Evolutionary conservation across 2,888 invertebrate genomes (phyloP), one percentile per base, ranked within the genome.

Genomic region (Entomobrya proxima): DNA sequence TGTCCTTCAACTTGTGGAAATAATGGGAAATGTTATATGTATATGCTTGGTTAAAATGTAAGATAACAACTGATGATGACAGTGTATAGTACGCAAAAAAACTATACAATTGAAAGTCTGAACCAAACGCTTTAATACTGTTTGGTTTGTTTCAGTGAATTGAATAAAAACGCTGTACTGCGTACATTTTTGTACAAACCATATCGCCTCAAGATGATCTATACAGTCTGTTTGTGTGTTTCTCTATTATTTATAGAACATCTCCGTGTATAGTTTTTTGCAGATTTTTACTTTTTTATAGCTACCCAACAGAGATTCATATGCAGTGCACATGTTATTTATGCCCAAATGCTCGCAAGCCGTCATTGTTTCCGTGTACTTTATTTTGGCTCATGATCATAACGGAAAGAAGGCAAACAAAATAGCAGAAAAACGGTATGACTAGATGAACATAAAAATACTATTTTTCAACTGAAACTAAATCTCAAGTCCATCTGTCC

Each of bases 361-460:
- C 75, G 61, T 37, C 75, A 82, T 74, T 61, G 37, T 75, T 82
- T 82, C 82, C 74, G 50, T 75, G 61, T 61, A 74, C 81, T 81
- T 81, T 64, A 75, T 82, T 75, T 82, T 82, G 82, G 82, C 82
- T 75, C 82, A 75, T 64, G 82, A 82, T 82, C 61, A 82, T 75
- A 82, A 64, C 75, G 75, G 82, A 82, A 75, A 74, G 37, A 15
- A 79, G 50, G 74, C 75, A 13, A 35, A 50, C 35, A 69, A 52
- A 27, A 72, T 13, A 74, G 74, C 18, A 35, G 47, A 74, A 27
- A 75, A 64, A 52, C 32, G 44, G 9, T 58, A 18, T 55, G 75
- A 64, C 75, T 27, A 64, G 52, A n/a, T n/a, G n/a, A n/a, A n/a
- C n/a, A n/a, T n/a, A 75, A 75, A 82, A 52, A 80, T 80, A 18